Evolutionary conservation across 2,888 invertebrate genomes (phyloP).

Genomic region (Aphodius sticticus): DNA sequence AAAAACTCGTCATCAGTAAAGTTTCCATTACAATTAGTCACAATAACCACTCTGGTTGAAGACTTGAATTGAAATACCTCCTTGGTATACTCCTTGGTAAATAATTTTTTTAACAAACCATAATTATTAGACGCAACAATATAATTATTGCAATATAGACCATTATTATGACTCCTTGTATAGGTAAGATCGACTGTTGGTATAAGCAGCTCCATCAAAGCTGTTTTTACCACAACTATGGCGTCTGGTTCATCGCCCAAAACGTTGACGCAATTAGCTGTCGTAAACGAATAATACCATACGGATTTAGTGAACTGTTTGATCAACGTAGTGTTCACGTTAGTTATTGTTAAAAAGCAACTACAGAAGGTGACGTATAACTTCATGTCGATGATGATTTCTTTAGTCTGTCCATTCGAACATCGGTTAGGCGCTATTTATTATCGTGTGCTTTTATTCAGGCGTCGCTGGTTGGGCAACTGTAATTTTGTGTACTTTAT

Average conservation of each 20-base stretch:
- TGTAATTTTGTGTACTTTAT: background rate
- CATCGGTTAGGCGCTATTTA: background rate
- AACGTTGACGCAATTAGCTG: constrained; percentile 22
- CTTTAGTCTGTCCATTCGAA: background rate
- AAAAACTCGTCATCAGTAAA: constrained; percentile 26
- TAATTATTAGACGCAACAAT: constrained; percentile 23
- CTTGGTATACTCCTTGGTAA: background rate
- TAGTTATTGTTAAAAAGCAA: background rate
- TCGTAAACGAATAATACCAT: background rate
- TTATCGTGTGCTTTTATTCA: background rate
- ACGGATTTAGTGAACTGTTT: background rate
- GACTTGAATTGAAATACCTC: constrained; percentile 13
- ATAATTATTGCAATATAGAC: constrained; percentile 25
- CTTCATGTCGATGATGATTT: background rate
- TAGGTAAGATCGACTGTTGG: constrained; percentile 17
- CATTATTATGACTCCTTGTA: background rate
- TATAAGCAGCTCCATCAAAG: constrained; percentile 20
- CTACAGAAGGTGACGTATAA: background rate
- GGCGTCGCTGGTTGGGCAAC: background rate
- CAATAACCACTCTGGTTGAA: constrained; percentile 25
- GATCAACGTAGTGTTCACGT: background rate
- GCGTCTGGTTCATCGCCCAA: constrained; percentile 23
- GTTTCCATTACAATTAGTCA: constrained; percentile 5
- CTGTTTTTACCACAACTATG: constrained; percentile 15
- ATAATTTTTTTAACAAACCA: constrained; percentile 11